Conservation (phyloP, 2,113 vertebrate genomes). For the Lophius piscatorius region DNA sequence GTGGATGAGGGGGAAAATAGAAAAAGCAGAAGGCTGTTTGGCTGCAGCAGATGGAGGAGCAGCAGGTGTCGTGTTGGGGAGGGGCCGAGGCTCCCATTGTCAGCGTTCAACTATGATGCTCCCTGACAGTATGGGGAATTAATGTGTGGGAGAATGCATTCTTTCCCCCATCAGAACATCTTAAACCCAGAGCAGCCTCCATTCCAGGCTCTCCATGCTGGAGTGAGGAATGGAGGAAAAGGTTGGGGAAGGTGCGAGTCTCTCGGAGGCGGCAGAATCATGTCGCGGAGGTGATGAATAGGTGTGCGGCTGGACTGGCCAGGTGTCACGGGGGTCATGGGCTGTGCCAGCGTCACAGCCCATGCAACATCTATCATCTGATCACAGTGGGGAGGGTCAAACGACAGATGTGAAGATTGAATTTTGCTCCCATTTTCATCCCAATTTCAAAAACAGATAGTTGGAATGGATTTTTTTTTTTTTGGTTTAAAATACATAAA, state of each 20-base stretch:
- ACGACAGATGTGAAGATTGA: slow-evolving; percentile 39
- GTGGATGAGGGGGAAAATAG: slow-evolving; percentile 36
- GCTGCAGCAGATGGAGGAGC: slow-evolving; percentile 91
- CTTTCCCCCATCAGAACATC: slow-evolving; percentile 86
- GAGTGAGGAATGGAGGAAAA: slow-evolving; percentile 10
- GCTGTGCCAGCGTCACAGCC: slow-evolving; percentile 15
- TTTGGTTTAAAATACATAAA: background rate
- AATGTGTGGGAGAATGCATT: slow-evolving; percentile 85
- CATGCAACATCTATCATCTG: slow-evolving; percentile 44
- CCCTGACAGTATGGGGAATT: slow-evolving; percentile 91
- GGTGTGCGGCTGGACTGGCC: slow-evolving; percentile 7
- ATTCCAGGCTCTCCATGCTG: slow-evolving; percentile 6
- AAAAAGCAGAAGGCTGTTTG: slow-evolving; percentile 33
- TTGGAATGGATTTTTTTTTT: background rate
- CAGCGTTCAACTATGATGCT: slow-evolving; percentile 85
- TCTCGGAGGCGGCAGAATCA: background rate
- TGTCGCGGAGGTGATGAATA: slow-evolving; percentile 26
- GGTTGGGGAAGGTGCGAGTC: slow-evolving; percentile 15
- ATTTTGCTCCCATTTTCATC: slow-evolving; percentile 20
- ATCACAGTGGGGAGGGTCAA: slow-evolving; percentile 10
- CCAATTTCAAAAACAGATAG: background rate
- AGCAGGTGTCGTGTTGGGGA: slow-evolving; percentile 88
- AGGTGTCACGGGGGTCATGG: slow-evolving; percentile 40
- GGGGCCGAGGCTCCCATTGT: slow-evolving; percentile 87
- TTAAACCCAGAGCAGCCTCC: slow-evolving; percentile 54